phyloP scores from a whole-genome alignment of 2,797 vertebrate species.

The Lateolabrax maculatus region DNA sequence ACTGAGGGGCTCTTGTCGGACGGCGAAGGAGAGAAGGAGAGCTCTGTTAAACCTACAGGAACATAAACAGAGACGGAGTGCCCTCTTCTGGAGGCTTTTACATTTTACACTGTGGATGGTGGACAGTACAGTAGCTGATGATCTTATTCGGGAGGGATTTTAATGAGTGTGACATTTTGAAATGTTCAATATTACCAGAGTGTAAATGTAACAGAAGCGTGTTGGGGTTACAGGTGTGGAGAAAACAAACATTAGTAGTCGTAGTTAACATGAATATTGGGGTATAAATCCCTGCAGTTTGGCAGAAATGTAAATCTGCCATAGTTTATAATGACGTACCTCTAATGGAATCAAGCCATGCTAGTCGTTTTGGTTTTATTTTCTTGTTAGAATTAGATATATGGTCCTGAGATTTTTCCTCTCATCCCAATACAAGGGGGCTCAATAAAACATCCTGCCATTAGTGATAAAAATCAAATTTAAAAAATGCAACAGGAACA shows the following conservation, averaged over 20 bases:
- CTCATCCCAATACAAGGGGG: background rate
- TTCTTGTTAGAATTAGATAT: background rate
- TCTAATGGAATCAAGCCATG: background rate
- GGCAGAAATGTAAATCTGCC: background rate
- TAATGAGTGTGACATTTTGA: background rate
- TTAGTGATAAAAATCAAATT: background rate
- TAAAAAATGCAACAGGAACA: background rate
- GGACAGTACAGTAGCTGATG: background rate
- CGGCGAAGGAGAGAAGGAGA: conserved; percentile 66
- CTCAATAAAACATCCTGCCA: background rate
- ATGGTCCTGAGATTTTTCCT: background rate
- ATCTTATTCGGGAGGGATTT: background rate
- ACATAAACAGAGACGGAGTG: conserved; percentile 74
- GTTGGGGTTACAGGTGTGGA: background rate
- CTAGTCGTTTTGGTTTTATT: background rate
- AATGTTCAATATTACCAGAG: background rate
- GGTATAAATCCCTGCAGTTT: background rate
- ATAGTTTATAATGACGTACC: background rate
- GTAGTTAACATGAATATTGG: background rate
- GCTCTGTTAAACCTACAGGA: conserved; percentile 65
- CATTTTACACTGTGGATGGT: conserved; percentile 33
- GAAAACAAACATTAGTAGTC: background rate
- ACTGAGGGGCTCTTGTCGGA: conserved; percentile 81
- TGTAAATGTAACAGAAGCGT: background rate
- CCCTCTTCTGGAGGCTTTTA: conserved; percentile 80